Evolutionary conservation across 2,797 vertebrate genomes (phyloP).

Genomic region (Myotis daubentonii): DNA sequence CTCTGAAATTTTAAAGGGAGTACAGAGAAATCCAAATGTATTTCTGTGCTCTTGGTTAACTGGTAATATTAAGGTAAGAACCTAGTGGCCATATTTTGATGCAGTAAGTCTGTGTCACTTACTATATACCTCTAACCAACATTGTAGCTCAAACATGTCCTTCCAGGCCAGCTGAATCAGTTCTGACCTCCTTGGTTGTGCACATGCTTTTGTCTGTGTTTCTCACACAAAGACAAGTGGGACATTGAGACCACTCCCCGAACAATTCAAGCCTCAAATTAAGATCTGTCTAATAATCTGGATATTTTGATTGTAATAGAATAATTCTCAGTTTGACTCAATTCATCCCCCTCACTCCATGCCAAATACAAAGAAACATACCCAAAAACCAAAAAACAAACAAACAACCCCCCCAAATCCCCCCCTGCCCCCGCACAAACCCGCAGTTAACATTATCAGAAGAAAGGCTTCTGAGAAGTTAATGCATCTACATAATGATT

Average conservation of each 20-base stretch:
- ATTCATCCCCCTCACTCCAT: slow-evolving; percentile 23
- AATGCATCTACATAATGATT: neutral
- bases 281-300: slow-evolving; percentile 51
- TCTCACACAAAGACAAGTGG: slow-evolving; percentile 60
- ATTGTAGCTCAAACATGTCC: neutral
- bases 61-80: neutral
- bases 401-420: too few species aligned
- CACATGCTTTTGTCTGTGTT: neutral
- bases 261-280: slow-evolving; percentile 46
- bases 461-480: slow-evolving; percentile 27
- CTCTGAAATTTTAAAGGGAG: slow-evolving; percentile 51
- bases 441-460: slow-evolving; percentile 34
- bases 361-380: slow-evolving; percentile 47
- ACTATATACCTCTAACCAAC: neutral
- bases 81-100: neutral
- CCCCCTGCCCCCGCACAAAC: too few species aligned
- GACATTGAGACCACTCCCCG: slow-evolving; percentile 48
- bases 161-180: neutral
- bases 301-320: slow-evolving; percentile 67
- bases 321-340: slow-evolving; percentile 57
- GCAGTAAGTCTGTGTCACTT: neutral
- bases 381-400: too few species aligned
- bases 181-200: neutral
- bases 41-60: neutral
- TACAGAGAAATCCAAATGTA: neutral